Base-by-base conservation (phyloP, 1,140 invertebrate genomes). In the Zaprionus nigranus region DNA sequence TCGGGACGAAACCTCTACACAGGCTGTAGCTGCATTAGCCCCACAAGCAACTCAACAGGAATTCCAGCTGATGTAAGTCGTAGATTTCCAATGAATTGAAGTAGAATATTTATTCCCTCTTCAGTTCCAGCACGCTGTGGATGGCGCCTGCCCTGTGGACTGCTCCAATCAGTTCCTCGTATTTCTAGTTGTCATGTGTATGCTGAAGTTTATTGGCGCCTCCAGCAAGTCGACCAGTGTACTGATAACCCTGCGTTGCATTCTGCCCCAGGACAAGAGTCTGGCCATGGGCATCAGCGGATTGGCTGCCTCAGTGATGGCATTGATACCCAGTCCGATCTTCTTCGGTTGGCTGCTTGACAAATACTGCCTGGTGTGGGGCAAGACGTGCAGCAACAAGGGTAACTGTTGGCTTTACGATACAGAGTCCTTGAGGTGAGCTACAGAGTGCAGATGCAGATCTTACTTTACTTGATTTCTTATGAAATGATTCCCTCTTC, bases 401-500 rank as follows among this genome's bases (percentile, higher is more conserved):
- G 96, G 96, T 22, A 96, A 96, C 79, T 96, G 96, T 84, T 96
- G 95, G 96, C 91, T 96, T 0, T 96, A 96, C 76, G 95, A 96
- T 81, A 94, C 95, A 3, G 93, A 94, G 68, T 93, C 93, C 12
- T 88, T 96, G 60, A 94, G 95, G 95, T 95, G 79, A 51, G 46
- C 5, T 13, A 46, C 0, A 20, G 1, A 43, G 12, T 34, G 24
- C 6, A 38, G 2, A n/a, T 15, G 7, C n/a, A 36, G 30, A 3
- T 12, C 36, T 0, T 17, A 34, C 34, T 3, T 1, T 49, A 17
- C 36, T 46, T 17, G 1, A 30, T 46, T n/a, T n/a, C 1, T 1
- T 46, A 22, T n/a, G n/a, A n/a, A n/a, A n/a, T n/a, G 6, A 28
- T 43, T 17, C 12, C 36, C 15, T 2, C 36, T 59, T 17, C 22